Evolutionary conservation across 2,113 vertebrate genomes (phyloP).

Genomic region (Oxygymnocypris stewartii): DNA sequence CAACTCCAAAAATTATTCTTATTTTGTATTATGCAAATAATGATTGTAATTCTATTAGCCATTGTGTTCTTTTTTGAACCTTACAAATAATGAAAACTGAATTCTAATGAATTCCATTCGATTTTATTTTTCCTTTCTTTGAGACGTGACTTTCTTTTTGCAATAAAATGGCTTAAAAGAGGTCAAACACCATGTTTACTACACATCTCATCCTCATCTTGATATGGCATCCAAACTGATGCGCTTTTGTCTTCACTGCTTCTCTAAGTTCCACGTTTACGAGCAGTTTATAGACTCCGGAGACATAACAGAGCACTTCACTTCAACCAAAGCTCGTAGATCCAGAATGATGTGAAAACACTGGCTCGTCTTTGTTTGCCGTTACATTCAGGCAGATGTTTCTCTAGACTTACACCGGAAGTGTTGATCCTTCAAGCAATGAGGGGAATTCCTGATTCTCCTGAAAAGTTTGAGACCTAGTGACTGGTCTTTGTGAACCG

Average conservation of each 20-base stretch:
- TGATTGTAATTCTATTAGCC: not conserved
- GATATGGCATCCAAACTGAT: not conserved
- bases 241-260: not conserved
- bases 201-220: not conserved
- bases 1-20: not conserved
- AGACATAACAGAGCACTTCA: slow-evolving; percentile 7
- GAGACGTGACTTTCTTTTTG: not conserved
- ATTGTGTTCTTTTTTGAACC: not conserved
- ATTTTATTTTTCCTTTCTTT: not conserved
- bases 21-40: not conserved
- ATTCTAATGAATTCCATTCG: not conserved
- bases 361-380: not conserved
- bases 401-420: slow-evolving; percentile 17
- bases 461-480: slow-evolving; percentile 14
- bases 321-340: not conserved
- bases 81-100: not conserved
- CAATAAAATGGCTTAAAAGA: not conserved
- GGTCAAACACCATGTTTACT: not conserved
- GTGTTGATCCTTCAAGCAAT: slow-evolving; percentile 47
- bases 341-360: slow-evolving; percentile 14
- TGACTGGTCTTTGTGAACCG: slow-evolving; percentile 31
- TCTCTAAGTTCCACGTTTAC: not conserved
- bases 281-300: not conserved
- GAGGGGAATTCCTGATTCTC: slow-evolving; percentile 48
- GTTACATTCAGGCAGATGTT: slow-evolving; percentile 11